A percentile compares a stretch with the other conserved stretches of the same genome.
Evolutionary conservation across 2,113 vertebrate genomes (phyloP).

Genomic region (Hemichromis elongatus): DNA sequence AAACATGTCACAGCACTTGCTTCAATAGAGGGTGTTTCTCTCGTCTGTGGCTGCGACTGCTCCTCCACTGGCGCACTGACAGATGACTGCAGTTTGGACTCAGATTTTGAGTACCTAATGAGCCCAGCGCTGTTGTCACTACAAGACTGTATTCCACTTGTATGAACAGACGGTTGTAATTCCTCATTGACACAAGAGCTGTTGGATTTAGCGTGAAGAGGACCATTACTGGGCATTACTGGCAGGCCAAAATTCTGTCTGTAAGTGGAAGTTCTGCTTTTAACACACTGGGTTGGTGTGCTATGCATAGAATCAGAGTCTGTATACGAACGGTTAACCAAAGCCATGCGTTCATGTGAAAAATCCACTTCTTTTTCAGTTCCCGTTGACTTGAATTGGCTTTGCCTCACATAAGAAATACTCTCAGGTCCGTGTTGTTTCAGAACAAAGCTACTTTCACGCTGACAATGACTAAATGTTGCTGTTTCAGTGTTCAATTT

Average conservation of each 20-base stretch:
- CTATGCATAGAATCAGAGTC: constrained; percentile 1
- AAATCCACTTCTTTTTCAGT: constrained; percentile 12
- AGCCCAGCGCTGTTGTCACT: neutral
- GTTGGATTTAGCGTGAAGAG: constrained; percentile 21
- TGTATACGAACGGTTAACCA: neutral
- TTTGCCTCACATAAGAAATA: constrained; percentile 18
- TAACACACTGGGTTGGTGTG: neutral
- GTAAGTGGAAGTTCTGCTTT: constrained; percentile 13
- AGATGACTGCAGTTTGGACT: constrained; percentile 14
- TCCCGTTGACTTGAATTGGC: neutral
- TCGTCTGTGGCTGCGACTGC: neutral
- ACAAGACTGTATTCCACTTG: constrained; percentile 8
- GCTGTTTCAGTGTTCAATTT: neutral
- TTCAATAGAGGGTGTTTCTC: neutral
- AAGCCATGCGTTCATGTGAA: constrained; percentile 3
- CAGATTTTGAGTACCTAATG: constrained; percentile 4
- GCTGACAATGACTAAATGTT: constrained; percentile 7
- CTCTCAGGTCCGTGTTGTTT: constrained; percentile 20
- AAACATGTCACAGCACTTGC: neutral
- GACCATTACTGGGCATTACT: neutral
- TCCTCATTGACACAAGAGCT: neutral
- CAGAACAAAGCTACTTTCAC: neutral
- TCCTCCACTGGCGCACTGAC: neutral
- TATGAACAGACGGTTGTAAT: neutral
- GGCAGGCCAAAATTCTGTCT: constrained; percentile 23